Evolutionary conservation across 2,797 vertebrate species (phyloP).

Genomic region (Varecia variegata): DNA sequence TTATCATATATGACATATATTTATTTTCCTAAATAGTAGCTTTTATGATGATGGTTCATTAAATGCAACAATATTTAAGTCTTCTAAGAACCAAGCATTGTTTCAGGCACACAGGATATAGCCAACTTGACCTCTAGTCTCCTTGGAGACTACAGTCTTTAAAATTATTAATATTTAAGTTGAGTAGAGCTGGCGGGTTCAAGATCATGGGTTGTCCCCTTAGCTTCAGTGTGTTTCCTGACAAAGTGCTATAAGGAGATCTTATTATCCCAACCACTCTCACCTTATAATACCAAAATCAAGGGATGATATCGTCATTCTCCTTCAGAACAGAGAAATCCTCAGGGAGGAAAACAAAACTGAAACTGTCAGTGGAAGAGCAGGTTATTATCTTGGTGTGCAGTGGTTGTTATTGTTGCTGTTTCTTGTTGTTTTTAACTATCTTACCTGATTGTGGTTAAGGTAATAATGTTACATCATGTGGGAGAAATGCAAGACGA

Average conservation of each 20-base stretch:
- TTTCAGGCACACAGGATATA: not conserved
- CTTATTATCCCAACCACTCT: not conserved
- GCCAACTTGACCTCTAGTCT: not conserved
- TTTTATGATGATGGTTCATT: not conserved
- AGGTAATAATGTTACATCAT: not conserved
- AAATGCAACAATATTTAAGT: not conserved
- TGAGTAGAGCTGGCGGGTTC: not conserved
- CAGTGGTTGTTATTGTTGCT: not conserved
- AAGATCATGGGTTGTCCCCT: not conserved
- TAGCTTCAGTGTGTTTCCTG: not conserved
- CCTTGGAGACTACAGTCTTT: not conserved
- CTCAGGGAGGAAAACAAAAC: not conserved
- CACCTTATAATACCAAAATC: not conserved
- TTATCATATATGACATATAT: not conserved
- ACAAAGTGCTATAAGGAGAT: not conserved
- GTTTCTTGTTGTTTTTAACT: not conserved
- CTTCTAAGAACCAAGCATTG: not conserved
- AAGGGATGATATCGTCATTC: not conserved
- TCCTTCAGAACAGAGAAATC: not conserved
- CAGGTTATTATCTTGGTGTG: not conserved
- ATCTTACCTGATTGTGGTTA: not conserved
- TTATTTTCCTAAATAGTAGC: not conserved
- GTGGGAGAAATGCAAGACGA: not conserved
- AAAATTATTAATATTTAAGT: not conserved
- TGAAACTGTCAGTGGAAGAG: not conserved